phyloP scores from a whole-genome alignment of 2,113 vertebrate genomes.

The Cheilinus undulatus region DNA sequence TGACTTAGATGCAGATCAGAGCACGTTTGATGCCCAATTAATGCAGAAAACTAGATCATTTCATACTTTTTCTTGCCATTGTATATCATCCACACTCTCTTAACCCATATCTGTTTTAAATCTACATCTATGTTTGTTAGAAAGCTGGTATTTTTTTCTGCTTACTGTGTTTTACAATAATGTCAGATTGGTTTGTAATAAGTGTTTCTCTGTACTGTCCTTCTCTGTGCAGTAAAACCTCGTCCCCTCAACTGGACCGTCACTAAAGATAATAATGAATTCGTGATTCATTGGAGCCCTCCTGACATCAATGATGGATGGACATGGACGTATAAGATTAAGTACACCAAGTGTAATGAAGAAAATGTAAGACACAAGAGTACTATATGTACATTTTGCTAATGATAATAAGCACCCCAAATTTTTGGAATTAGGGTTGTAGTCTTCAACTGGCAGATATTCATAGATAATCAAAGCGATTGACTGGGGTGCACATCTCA shows the following conservation, averaged over 20 bases:
- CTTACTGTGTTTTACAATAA: neutral
- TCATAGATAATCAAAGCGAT: too few species aligned
- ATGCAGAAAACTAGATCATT: too few species aligned
- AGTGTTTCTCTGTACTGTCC: neutral
- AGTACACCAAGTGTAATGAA: conserved; percentile 37
- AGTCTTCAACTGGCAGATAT: too few species aligned
- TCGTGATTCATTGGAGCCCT: conserved; percentile 41
- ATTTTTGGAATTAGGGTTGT: too few species aligned
- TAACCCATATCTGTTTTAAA: too few species aligned
- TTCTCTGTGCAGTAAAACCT: conserved; percentile 46
- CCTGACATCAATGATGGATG: accelerated
- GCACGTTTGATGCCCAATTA: too few species aligned
- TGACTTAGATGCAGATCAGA: too few species aligned
- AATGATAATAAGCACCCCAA: too few species aligned
- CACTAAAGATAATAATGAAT: accelerated
- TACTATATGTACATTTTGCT: neutral
- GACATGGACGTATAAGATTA: accelerated
- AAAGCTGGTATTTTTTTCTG: neutral
- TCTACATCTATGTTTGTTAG: too few species aligned
- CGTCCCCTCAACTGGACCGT: conserved; percentile 28
- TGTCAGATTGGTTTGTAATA: neutral
- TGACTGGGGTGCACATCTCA: too few species aligned
- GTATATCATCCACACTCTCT: too few species aligned
- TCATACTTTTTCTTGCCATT: too few species aligned
- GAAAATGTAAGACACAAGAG: conserved; percentile 1